Percentiles rank a stretch among this genome's conserved stretches.
phyloP scores from a whole-genome alignment of 2,888 invertebrate genomes.

The Tineola bisselliella region DNA sequence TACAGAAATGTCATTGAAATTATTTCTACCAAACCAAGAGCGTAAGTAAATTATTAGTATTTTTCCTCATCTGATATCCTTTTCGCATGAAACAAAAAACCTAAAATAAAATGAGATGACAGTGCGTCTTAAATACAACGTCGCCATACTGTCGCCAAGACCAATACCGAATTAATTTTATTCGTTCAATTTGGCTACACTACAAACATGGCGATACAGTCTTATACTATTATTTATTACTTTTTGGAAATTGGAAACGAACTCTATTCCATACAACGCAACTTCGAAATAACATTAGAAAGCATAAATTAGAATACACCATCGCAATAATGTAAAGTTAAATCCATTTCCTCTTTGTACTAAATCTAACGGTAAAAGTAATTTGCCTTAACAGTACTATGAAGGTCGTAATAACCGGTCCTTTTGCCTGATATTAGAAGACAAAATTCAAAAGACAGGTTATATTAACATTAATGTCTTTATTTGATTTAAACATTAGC shows the following conservation, averaged over 20 bases:
- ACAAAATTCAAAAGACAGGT: no score
- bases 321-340: not conserved
- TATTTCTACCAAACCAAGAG: not conserved
- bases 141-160: not conserved
- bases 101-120: not conserved
- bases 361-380: not conserved
- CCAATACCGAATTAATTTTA: not conserved
- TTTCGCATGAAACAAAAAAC: not conserved
- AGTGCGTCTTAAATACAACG: not conserved
- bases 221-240: no score
- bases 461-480: no score
- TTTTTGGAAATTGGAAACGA: not conserved
- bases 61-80: not conserved
- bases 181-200: not conserved
- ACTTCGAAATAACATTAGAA: not conserved
- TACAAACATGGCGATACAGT: no score
- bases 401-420: slow-evolving; percentile 1
- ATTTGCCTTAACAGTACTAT: slow-evolving; percentile 1
- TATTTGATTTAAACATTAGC: no score
- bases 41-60: not conserved
- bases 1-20: not conserved
- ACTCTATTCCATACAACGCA: not conserved
- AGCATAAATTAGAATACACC: not conserved
- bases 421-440: no score
- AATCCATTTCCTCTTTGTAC: not conserved